These are phyloP conservation scores for Cantharis flavilabris DNA, from an alignment of 2,888 invertebrate species.

Conservation along the genomic window DNA sequence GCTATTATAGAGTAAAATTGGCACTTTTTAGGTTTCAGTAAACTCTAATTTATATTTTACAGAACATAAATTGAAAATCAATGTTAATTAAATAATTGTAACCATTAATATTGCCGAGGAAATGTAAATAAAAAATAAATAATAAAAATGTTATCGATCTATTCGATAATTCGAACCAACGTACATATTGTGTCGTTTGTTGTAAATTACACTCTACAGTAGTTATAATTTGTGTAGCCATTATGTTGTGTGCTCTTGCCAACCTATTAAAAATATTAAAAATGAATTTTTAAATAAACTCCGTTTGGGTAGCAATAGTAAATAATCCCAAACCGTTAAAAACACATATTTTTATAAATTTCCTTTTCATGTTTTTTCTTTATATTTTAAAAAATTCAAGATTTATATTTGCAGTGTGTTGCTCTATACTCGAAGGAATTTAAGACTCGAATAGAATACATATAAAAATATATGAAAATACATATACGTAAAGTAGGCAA, in stretches of 20 bases:
- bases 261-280: not conserved
- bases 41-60: no score
- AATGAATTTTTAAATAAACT: not conserved
- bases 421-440: constrained; percentile 36
- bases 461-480: constrained; percentile 35
- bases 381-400: constrained; percentile 39
- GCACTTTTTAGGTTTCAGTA: no score
- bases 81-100: no score
- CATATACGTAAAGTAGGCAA: constrained; percentile 29
- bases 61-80: no score
- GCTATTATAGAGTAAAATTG: no score
- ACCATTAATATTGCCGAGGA: no score
- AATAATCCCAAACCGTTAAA: constrained; percentile 43
- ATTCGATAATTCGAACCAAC: not conserved
- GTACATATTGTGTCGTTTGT: not conserved
- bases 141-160: not conserved
- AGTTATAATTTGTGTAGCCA: not conserved
- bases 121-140: no score
- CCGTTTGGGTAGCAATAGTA: constrained; percentile 35
- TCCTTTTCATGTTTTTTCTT: constrained; percentile 43
- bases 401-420: constrained; percentile 42
- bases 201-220: not conserved
- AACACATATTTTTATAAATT: constrained; percentile 45
- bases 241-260: no score
- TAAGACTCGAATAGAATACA: constrained; percentile 31